Base-by-base conservation (phyloP, 2,113 vertebrate genomes). In the Acrocephalus kingi region DNA sequence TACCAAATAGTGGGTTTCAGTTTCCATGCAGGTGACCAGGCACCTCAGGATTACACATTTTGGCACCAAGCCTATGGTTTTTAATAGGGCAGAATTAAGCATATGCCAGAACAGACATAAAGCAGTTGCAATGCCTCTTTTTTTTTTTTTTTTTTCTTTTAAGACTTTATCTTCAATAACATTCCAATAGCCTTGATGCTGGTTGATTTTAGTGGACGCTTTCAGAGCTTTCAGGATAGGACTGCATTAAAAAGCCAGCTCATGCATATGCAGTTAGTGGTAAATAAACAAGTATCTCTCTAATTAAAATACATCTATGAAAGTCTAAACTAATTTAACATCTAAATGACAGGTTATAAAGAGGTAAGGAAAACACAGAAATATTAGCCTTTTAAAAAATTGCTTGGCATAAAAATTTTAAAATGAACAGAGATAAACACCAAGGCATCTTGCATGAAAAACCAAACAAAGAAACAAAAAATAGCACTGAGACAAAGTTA, bases 261-360 rank as follows among this genome's bases (percentile, higher is more conserved):
- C 51, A 88, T 96, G 73, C 69, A 52, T 90, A 93, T 95, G 88
- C 49, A 94, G 49, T 61, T 64, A 75, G 64, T 82, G 49, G 80
- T 89, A 94, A 92, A 95, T 84, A 96, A 96, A 86, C 64, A 86
- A 88, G 63, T 81, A 76, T 71, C 23, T 86, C 51, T 77, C 71
- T 80, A 94, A 93, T 94, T 88, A 95, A 96, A 96, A 83, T 59
- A 72, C 28, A 37, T 83, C 85, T 74, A 81, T 46, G 48, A 81
- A 92, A 89, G 41, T 64, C 83, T 93, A 94, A 95, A 95, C 61
- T 62, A 71, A 92, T 90, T 94, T 89, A 84, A 74, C n/a, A 43
- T 87, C 61, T 77, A 84, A 94, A 78, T 87, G 79, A 81, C 64
- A 81, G 55, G 69, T 58, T 45, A 72, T 75, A 93, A 95, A 86